These are phyloP conservation scores for Aspiorhynchus laticeps DNA, from an alignment of 2,113 vertebrate genomes.

Conservation along the genomic window DNA sequence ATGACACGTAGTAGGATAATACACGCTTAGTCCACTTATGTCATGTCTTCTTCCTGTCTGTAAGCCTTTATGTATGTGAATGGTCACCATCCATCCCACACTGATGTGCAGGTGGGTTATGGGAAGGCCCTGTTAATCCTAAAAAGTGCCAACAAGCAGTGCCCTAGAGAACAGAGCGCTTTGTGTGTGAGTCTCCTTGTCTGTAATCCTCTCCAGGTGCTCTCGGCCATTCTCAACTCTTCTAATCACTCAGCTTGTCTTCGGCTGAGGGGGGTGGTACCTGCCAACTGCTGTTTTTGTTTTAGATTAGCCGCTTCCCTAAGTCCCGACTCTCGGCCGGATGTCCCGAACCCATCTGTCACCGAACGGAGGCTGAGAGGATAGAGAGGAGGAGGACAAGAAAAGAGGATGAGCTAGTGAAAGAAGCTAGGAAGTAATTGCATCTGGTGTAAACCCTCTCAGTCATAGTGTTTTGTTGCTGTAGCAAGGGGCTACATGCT, in stretches of 20 bases:
- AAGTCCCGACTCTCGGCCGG: slow-evolving; percentile 56
- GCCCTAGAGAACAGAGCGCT: slow-evolving; percentile 46
- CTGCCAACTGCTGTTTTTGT: slow-evolving; percentile 56
- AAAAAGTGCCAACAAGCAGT: slow-evolving; percentile 56
- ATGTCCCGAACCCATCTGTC: slow-evolving; percentile 68
- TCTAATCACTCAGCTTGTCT: slow-evolving; percentile 53
- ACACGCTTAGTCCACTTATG: slow-evolving; percentile 46
- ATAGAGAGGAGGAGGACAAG: slow-evolving; percentile 27
- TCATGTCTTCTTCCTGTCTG: slow-evolving; percentile 54
- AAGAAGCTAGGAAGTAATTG: slow-evolving; percentile 28
- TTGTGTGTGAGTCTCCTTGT: slow-evolving; percentile 14
- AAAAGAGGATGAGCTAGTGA: slow-evolving; percentile 54
- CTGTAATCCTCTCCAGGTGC: slow-evolving; percentile 63
- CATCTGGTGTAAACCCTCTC: slow-evolving; percentile 28
- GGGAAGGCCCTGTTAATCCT: slow-evolving; percentile 59
- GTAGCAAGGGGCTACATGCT: background rate
- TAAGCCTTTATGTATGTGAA: slow-evolving; percentile 43
- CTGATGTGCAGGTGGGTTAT: slow-evolving; percentile 50
- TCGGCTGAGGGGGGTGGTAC: slow-evolving; percentile 45
- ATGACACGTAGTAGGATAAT: slow-evolving; percentile 41
- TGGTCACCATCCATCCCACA: slow-evolving; percentile 35
- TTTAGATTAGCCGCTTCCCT: slow-evolving; percentile 57
- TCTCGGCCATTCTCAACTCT: slow-evolving; percentile 49
- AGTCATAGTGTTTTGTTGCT: background rate
- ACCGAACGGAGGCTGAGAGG: slow-evolving; percentile 48